These are phyloP conservation scores for Polydesmus complanatus DNA, from an alignment of 2,888 invertebrate genomes.

Conservation along the genomic window DNA sequence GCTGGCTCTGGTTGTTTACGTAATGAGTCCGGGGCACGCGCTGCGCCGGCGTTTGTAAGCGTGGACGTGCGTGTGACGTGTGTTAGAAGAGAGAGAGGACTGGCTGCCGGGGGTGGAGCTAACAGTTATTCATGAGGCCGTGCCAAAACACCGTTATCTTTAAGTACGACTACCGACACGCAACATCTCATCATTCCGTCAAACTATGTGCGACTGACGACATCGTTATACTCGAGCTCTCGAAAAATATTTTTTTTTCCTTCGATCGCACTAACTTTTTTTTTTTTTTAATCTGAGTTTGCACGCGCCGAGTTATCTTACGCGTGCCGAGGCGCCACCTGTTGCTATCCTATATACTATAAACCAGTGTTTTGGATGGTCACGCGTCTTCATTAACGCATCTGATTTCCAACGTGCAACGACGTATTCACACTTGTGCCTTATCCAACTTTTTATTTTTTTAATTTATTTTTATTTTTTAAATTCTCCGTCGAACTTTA, in stretches of 20 bases:
- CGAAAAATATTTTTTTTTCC: too few relatives aligned
- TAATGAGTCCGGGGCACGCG: slow-evolving; percentile 18
- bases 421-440: not conserved
- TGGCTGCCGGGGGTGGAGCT: not conserved
- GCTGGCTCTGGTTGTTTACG: slow-evolving; percentile 15
- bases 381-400: too few relatives aligned
- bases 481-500: too few relatives aligned
- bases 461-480: too few relatives aligned
- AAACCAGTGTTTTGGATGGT: too few relatives aligned
- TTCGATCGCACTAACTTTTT: too few relatives aligned
- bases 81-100: not conserved
- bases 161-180: not conserved
- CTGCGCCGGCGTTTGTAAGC: slow-evolving; percentile 5
- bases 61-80: not conserved
- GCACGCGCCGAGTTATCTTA: too few relatives aligned
- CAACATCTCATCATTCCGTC: not conserved
- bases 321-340: not conserved
- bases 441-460: not conserved
- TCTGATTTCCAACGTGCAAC: not conserved
- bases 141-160: not conserved
- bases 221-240: too few relatives aligned
- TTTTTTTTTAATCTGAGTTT: too few relatives aligned
- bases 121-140: not conserved
- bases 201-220: not conserved
- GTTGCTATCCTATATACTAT: not conserved